phyloP scores from a whole-genome alignment of 1,140 invertebrate genomes.

The Neodiprion virginianus region DNA sequence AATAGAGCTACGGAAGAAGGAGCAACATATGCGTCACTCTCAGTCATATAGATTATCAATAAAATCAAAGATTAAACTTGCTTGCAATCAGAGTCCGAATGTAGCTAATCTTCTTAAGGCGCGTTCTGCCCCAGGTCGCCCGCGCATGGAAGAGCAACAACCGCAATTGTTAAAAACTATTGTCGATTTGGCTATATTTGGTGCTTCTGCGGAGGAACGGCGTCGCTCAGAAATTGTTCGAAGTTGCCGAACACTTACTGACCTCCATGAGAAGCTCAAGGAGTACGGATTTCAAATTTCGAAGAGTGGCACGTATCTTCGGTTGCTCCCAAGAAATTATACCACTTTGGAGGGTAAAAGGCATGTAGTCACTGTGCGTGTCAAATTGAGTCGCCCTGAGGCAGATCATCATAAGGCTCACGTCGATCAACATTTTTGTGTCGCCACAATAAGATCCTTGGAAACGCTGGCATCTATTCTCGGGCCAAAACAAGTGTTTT shows the following conservation, averaged over 20 bases:
- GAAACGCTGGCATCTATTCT: slow-evolving; percentile 25
- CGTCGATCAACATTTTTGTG: slow-evolving; percentile 22
- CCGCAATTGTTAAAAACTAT: slow-evolving; percentile 28
- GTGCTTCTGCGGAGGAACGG: slow-evolving; percentile 30
- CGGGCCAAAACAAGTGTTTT: slow-evolving; percentile 24
- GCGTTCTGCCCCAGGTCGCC: slow-evolving; percentile 18
- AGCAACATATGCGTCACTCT: too few species aligned
- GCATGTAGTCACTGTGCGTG: slow-evolving; percentile 23
- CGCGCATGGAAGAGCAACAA: slow-evolving; percentile 28
- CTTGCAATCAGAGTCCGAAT: background rate
- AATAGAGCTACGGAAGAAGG: too few species aligned
- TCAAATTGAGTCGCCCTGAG: slow-evolving; percentile 23
- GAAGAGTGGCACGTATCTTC: slow-evolving; percentile 21
- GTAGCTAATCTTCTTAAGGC: background rate
- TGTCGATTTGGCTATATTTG: slow-evolving; percentile 30
- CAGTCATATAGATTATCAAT: too few species aligned
- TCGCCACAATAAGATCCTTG: slow-evolving; percentile 18
- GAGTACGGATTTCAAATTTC: background rate
- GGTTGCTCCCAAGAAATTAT: slow-evolving; percentile 20
- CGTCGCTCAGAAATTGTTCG: slow-evolving; percentile 30
- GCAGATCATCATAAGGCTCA: slow-evolving; percentile 15
- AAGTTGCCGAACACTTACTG: slow-evolving; percentile 29
- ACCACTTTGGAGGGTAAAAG: slow-evolving; percentile 25
- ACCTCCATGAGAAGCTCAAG: slow-evolving; percentile 27
- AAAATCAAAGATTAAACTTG: too few species aligned